Conservation (phyloP, 1,140 invertebrate genomes). For the Drosophila elegans region DNA sequence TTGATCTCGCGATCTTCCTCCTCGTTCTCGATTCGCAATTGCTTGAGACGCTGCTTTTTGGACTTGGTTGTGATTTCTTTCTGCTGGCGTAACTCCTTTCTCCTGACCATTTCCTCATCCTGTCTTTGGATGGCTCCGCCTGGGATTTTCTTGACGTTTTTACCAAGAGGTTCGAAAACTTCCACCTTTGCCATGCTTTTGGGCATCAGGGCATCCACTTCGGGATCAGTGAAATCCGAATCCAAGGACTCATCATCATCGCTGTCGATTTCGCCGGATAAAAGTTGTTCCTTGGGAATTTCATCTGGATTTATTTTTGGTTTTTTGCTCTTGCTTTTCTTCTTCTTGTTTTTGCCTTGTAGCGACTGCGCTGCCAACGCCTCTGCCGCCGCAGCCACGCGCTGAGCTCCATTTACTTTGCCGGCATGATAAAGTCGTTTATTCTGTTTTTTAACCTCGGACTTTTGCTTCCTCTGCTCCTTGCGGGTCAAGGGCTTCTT, state of each 20-base stretch:
- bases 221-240: slow-evolving; percentile 81
- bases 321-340: slow-evolving; percentile 40
- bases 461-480: slow-evolving; percentile 87
- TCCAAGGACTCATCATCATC: slow-evolving; percentile 79
- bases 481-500: slow-evolving; percentile 85
- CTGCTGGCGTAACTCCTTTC: slow-evolving; percentile 84
- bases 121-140: slow-evolving; percentile 58
- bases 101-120: slow-evolving; percentile 68
- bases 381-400: slow-evolving; percentile 56
- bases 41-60: slow-evolving; percentile 87
- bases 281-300: slow-evolving; percentile 54
- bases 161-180: slow-evolving; percentile 41
- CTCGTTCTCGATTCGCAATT: slow-evolving; percentile 89
- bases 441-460: slow-evolving; percentile 86
- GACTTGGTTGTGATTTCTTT: slow-evolving; percentile 86
- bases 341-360: slow-evolving; percentile 26
- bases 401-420: slow-evolving; percentile 67
- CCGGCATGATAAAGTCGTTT: slow-evolving; percentile 74
- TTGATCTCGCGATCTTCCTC: slow-evolving; percentile 93
- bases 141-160: slow-evolving; percentile 26
- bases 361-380: slow-evolving; percentile 24
- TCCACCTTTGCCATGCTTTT: slow-evolving; percentile 19
- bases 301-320: slow-evolving; percentile 57
- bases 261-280: slow-evolving; percentile 56
- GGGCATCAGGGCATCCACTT: slow-evolving; percentile 63